These are phyloP conservation scores for Anthopleura xanthogrammica DNA, from an alignment of 92 coral and sea anemone species.

Conservation along the genomic window DNA sequence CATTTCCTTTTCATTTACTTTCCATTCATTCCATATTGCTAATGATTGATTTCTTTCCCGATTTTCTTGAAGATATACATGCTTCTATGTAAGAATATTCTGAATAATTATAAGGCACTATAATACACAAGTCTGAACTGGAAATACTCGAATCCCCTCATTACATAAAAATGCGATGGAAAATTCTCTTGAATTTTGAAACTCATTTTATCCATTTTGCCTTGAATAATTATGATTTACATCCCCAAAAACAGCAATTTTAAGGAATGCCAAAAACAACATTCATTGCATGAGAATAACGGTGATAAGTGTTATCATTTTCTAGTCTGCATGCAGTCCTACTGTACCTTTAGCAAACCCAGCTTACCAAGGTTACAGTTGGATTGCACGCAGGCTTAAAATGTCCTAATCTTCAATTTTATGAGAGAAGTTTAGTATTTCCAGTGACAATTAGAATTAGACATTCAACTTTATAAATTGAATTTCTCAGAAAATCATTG, in stretches of 20 bases:
- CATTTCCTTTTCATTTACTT: background rate
- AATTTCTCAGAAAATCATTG: background rate
- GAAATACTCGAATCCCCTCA: background rate
- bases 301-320: too few species aligned
- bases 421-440: background rate
- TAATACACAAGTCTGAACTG: background rate
- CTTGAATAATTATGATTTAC: too few species aligned
- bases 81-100: background rate
- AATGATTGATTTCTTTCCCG: background rate
- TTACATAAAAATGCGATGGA: background rate
- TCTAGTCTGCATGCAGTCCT: too few species aligned
- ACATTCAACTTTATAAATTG: background rate
- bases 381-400: too few species aligned
- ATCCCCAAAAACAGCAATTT: too few species aligned
- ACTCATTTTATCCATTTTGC: too few species aligned
- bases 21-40: background rate
- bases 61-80: background rate
- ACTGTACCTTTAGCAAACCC: too few species aligned
- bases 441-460: background rate
- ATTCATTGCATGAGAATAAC: too few species aligned
- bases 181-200: too few species aligned
- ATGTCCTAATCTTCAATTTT: too few species aligned
- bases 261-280: too few species aligned
- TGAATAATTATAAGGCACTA: background rate
- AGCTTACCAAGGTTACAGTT: too few species aligned